Percentiles rank a stretch among this genome's conserved stretches.
Conservation (phyloP, 35 echinoderm and acorn worm species). For the Nesometra sesokonis region DNA sequence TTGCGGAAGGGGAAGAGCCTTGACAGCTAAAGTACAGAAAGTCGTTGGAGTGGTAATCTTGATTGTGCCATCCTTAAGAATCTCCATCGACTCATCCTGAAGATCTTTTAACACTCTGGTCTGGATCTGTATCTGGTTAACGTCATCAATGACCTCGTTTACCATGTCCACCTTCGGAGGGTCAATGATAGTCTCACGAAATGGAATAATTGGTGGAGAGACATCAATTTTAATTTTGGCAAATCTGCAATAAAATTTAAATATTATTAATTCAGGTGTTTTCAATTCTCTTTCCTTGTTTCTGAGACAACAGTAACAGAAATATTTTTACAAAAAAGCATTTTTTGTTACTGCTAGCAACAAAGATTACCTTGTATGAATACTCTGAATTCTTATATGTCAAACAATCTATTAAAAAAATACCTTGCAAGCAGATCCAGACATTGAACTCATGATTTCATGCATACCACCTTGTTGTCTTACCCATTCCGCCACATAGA, state of each 20-base stretch:
- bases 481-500: too few species aligned
- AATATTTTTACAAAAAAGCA: too few species aligned
- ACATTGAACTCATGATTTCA: too few species aligned
- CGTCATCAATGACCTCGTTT: conserved; percentile 85
- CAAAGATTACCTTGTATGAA: too few species aligned
- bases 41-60: conserved; percentile 63
- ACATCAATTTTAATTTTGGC: conserved; percentile 87
- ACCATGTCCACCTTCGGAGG: conserved; percentile 95
- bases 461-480: too few species aligned
- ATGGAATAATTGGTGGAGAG: conserved; percentile 85
- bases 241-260: conserved; percentile 57
- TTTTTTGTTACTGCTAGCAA: too few species aligned
- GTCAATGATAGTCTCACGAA: conserved; percentile 86
- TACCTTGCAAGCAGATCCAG: too few species aligned
- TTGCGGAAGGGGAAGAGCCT: conserved; percentile 67
- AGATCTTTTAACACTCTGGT: conserved; percentile 30
- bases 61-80: conserved; percentile 62
- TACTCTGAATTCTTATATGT: too few species aligned
- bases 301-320: too few species aligned
- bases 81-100: conserved; percentile 38
- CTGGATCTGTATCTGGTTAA: conserved; percentile 64
- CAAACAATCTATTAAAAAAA: too few species aligned
- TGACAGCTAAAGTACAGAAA: conserved; percentile 39
- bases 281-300: too few species aligned
- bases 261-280: too few species aligned